These are phyloP conservation scores for Phaethornis superciliosus DNA, from an alignment of 2,113 vertebrate genomes.

Conservation along the genomic window DNA sequence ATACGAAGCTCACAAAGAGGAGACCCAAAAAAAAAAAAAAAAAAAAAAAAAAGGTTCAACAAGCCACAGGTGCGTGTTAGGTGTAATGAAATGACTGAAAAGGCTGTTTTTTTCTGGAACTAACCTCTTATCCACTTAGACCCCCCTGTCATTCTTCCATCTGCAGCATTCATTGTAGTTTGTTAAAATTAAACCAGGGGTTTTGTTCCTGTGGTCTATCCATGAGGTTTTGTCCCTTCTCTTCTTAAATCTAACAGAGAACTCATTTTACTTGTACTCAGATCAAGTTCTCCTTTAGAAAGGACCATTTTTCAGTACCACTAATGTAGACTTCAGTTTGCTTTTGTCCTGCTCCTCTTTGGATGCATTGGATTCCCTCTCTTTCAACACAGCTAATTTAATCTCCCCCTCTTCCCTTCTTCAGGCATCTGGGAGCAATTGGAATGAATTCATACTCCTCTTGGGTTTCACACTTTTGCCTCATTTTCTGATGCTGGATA, in stretches of 20 bases:
- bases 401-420: background rate
- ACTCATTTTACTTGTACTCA: background rate
- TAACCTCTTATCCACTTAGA: background rate
- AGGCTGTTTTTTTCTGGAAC: background rate
- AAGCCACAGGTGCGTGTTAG: background rate
- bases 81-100: constrained; percentile 7
- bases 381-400: constrained; percentile 40
- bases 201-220: constrained; percentile 7
- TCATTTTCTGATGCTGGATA: constrained; percentile 15
- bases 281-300: constrained; percentile 28
- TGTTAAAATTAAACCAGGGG: constrained; percentile 23
- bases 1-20: background rate
- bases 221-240: background rate
- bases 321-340: constrained; percentile 14
- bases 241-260: constrained; percentile 30
- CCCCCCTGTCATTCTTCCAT: background rate
- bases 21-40: background rate
- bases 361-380: background rate
- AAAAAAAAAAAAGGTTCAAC: background rate
- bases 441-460: background rate
- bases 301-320: background rate
- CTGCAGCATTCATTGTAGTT: background rate
- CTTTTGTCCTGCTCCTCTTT: background rate
- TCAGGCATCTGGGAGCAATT: constrained; percentile 23
- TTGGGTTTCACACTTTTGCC: constrained; percentile 18